Base-by-base conservation (phyloP, 2,888 invertebrate genomes). In the Parelbella ahira region DNA sequence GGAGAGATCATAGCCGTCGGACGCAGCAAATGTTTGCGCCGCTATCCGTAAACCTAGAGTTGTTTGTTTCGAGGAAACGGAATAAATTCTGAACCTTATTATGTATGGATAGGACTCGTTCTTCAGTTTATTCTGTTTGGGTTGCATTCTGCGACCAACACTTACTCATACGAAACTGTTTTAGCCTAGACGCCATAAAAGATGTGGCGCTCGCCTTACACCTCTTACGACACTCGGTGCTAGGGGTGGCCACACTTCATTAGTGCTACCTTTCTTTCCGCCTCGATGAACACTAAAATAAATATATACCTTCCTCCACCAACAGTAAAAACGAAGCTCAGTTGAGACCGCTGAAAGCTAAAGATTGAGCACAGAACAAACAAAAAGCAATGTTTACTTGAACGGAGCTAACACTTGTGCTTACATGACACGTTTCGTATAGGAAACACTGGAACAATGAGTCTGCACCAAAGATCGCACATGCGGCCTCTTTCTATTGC, bases 1-100 rank as follows among this genome's bases (percentile, higher is more conserved):
- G 72, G n/a, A 69, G 68, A 65, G 72, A 77, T 77, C 79, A 82
- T 82, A 82, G 80, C 81, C 74, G 70, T 81, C 70, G 81, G 79
- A 74, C 75, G 73, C 71, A 76, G 69, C 72, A 73, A 83, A 77
- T 77, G 75, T 77, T 80, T 74, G 79, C 74, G 69, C 73, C 71
- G 67, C 74, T 66, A 68, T 74, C 62, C 65, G 68, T 70, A 68
- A 70, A 71, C 68, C 67, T 60, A 61, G 62, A 63, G 60, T 63
- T 70, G 71, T 76, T 73, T 68, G 63, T 63, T 68, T 60, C 55
- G 60, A 51, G 53, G 52, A 57, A 36, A 38, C 38, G 19, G 34
- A 39, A 48, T n/a, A n/a, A n/a, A 69, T 63, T 56, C 49, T 60
- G 54, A 44, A 49, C 69, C 63, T 63, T 73, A 54, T 44, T 38